A percentile compares a stretch with the other conserved stretches of the same genome.
These are phyloP conservation scores for Spheniscus humboldti DNA, from an alignment of 2,797 vertebrate genomes.

Conservation along the genomic window DNA sequence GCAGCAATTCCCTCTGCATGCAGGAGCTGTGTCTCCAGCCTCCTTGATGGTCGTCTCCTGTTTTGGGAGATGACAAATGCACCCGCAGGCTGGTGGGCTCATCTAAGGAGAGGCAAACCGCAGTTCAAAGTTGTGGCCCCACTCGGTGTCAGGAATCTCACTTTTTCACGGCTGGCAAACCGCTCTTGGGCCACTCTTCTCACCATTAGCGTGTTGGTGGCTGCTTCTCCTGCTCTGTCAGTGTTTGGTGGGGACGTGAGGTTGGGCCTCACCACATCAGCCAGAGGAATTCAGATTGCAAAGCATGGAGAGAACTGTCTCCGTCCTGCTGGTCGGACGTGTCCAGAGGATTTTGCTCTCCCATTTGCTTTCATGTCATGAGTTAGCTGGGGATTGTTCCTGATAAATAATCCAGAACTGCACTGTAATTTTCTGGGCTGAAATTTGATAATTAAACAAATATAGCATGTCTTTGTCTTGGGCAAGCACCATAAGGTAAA, in stretches of 20 bases:
- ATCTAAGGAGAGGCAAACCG: background rate
- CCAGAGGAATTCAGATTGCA: background rate
- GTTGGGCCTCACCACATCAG: background rate
- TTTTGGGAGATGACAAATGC: background rate
- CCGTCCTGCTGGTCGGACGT: rapidly evolving
- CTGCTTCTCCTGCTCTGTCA: background rate
- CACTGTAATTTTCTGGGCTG: constrained; percentile 46
- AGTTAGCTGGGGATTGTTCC: constrained; percentile 16
- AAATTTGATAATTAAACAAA: constrained; percentile 74
- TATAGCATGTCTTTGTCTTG: constrained; percentile 65
- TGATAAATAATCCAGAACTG: background rate
- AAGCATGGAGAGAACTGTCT: background rate
- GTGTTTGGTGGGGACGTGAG: background rate
- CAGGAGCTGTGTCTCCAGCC: background rate
- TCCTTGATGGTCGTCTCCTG: background rate
- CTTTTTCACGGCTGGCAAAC: background rate
- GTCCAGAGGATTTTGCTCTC: background rate
- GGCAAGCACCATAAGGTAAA: constrained; percentile 70
- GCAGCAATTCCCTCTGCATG: background rate
- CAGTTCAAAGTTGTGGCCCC: rapidly evolving
- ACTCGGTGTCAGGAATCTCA: background rate
- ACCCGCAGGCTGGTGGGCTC: background rate
- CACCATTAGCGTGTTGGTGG: background rate
- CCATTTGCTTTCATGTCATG: rapidly evolving
- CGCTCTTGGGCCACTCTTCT: rapidly evolving